A percentile compares a stretch with the other conserved stretches of the same genome.
phyloP scores from a whole-genome alignment of 2,113 vertebrate genomes.

The Balaenoptera acutorostrata region DNA sequence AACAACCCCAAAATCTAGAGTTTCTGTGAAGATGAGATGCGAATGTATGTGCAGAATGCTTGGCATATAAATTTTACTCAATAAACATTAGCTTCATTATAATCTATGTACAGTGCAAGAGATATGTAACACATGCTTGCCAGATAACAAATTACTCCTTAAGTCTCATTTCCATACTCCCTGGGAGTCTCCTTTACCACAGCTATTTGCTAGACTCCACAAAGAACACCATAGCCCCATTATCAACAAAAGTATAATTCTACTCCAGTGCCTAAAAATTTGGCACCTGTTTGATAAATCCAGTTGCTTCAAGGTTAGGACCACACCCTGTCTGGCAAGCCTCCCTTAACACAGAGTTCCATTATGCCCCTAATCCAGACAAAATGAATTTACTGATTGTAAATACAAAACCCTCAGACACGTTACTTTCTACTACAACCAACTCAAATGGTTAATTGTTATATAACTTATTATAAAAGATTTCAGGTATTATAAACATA shows the following conservation, averaged over 20 bases:
- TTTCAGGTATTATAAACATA: not conserved
- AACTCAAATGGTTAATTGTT: not conserved
- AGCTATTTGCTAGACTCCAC: not conserved
- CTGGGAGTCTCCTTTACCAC: not conserved
- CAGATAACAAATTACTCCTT: not conserved
- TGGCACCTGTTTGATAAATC: not conserved
- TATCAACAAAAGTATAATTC: not conserved
- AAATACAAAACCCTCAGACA: slow-evolving; percentile 24
- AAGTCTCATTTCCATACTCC: not conserved
- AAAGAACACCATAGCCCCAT: not conserved
- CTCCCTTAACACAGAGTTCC: not conserved
- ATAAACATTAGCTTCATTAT: slow-evolving; percentile 27
- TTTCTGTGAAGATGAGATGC: not conserved
- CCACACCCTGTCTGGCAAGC: not conserved
- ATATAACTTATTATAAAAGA: not conserved
- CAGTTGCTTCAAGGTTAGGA: not conserved
- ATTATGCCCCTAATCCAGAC: not conserved
- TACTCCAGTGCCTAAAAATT: not conserved
- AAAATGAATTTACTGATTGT: not conserved
- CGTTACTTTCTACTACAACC: not conserved
- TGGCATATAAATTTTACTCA: not conserved
- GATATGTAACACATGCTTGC: not conserved
- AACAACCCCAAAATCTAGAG: not conserved
- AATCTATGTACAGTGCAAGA: not conserved
- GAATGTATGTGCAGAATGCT: not conserved